phyloP scores from a whole-genome alignment of 2,113 vertebrate genomes.

The Eurystomus gularis region DNA sequence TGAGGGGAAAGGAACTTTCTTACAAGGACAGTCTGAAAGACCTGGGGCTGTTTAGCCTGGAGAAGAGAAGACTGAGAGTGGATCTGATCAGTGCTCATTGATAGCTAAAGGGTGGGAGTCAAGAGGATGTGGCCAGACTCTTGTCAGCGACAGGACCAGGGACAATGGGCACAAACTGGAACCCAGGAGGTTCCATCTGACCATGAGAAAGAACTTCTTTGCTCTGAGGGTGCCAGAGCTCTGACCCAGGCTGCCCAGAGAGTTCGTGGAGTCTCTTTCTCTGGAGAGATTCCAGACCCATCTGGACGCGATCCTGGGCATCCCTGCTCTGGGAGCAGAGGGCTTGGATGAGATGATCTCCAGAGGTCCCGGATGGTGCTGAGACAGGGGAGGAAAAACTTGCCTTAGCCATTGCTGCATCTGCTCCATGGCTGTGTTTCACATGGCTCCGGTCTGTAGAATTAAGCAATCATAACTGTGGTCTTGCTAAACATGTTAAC shows the following conservation, averaged over 20 bases:
- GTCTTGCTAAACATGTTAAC: constrained; percentile 35
- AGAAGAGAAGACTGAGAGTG: background rate
- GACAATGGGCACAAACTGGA: background rate
- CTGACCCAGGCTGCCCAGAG: background rate
- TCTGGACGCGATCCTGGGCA: background rate
- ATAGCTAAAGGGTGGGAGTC: background rate
- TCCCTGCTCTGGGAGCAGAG: background rate
- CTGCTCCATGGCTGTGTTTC: background rate
- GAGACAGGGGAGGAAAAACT: background rate
- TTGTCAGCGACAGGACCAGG: background rate
- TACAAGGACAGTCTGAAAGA: background rate
- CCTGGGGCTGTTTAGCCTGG: background rate
- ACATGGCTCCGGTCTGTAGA: background rate
- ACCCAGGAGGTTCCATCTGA: background rate
- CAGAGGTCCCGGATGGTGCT: background rate
- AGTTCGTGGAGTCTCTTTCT: background rate
- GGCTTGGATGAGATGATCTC: background rate
- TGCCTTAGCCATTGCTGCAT: background rate
- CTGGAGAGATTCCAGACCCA: no score
- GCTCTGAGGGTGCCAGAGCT: background rate
- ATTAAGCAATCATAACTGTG: constrained; percentile 13
- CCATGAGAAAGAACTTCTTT: background rate
- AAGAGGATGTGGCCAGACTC: background rate
- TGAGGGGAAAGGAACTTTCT: background rate
- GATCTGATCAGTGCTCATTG: background rate